These are phyloP conservation scores for Trilocha varians DNA, from an alignment of 2,888 invertebrate genomes.

Conservation along the genomic window DNA sequence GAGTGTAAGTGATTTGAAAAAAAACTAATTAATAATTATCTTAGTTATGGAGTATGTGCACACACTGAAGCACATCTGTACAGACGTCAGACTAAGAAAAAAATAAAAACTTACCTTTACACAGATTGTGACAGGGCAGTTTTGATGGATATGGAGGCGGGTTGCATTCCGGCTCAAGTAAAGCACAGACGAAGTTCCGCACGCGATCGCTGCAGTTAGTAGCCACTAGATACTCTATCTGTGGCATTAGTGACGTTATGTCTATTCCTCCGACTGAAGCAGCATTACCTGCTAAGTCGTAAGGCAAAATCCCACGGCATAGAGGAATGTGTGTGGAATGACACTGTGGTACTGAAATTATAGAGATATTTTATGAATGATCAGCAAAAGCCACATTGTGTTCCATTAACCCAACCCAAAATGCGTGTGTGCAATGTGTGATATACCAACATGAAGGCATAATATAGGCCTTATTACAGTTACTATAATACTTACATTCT, in stretches of 20 bases:
- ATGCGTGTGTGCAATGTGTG: background rate
- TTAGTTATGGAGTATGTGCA: too few relatives aligned
- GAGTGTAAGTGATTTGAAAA: too few relatives aligned
- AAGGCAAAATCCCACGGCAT: constrained; percentile 78
- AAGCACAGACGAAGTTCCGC: constrained; percentile 75
- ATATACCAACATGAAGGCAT: background rate
- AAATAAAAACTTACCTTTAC: constrained; percentile 79
- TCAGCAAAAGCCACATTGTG: background rate
- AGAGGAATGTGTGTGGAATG: constrained; percentile 64
- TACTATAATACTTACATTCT: background rate
- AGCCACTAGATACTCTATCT: constrained; percentile 74
- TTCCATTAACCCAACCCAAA: background rate
- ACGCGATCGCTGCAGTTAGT: constrained; percentile 77
- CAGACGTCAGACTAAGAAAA: too few relatives aligned
- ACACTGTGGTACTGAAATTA: constrained; percentile 57
- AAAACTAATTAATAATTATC: too few relatives aligned
- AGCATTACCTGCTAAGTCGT: constrained; percentile 74
- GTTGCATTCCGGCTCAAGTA: constrained; percentile 79
- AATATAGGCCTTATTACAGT: background rate
- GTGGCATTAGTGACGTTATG: constrained; percentile 56
- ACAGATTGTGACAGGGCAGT: constrained; percentile 77
- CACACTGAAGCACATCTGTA: too few relatives aligned
- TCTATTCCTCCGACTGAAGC: constrained; percentile 47
- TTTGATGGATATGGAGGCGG: constrained; percentile 72
- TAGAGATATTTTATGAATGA: background rate